phyloP scores from a whole-genome alignment of 35 echinoderm and acorn worm species.

The Holothuria glaberrima region DNA sequence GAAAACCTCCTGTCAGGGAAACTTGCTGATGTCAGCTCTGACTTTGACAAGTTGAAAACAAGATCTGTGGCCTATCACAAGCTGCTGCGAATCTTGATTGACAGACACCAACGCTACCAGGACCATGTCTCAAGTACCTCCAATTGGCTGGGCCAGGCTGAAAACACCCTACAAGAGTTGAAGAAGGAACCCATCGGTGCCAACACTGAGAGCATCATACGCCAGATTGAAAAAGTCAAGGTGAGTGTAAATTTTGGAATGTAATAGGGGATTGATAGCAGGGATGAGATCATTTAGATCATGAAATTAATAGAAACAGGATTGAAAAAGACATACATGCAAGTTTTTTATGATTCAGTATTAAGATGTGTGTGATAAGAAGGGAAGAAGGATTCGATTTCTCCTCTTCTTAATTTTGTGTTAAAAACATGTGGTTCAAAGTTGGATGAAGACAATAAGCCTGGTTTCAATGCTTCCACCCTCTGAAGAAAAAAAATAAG shows the following conservation, averaged over 20 bases:
- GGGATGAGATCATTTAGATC: neutral
- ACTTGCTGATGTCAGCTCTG: slow-evolving; percentile 60
- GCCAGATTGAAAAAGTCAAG: slow-evolving; percentile 83
- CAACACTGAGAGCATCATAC: slow-evolving; percentile 69
- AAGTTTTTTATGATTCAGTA: too few relatives aligned
- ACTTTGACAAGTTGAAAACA: slow-evolving; percentile 90
- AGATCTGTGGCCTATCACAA: slow-evolving; percentile 63
- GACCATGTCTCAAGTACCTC: slow-evolving; percentile 52
- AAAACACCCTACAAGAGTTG: slow-evolving; percentile 68
- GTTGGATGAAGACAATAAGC: too few relatives aligned
- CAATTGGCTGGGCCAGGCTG: slow-evolving; percentile 74
- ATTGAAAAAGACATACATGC: too few relatives aligned
- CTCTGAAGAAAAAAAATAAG: too few relatives aligned
- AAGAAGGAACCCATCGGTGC: slow-evolving; percentile 77
- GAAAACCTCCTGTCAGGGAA: slow-evolving; percentile 67
- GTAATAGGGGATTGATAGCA: too few relatives aligned
- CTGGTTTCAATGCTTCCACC: too few relatives aligned
- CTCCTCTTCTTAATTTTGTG: too few relatives aligned
- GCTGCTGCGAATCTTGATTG: slow-evolving; percentile 72
- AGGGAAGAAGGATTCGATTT: too few relatives aligned
- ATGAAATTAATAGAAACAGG: neutral
- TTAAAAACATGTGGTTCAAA: too few relatives aligned
- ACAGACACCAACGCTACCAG: slow-evolving; percentile 73
- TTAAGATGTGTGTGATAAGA: too few relatives aligned
- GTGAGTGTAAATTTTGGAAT: slow-evolving; percentile 10